Base-by-base conservation (phyloP, 2,797 vertebrate species). In the Bradypus variegatus region DNA sequence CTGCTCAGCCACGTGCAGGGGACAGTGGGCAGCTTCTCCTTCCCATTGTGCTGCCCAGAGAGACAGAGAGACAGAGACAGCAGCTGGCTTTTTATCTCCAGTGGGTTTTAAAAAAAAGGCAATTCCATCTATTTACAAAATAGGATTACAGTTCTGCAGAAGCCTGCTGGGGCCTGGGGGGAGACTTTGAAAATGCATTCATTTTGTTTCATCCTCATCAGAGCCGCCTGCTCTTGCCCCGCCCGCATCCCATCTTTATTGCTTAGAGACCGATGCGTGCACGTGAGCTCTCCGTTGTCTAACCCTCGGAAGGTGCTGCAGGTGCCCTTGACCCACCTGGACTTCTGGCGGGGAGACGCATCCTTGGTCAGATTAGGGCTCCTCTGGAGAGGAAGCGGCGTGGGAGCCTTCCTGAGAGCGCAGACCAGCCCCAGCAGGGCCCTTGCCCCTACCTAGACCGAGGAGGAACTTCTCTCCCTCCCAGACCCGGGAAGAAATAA, bases 101-200 rank as follows among this genome's bases (percentile, higher is more conserved):
- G 76, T 62, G 83, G 88, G 87, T 91, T 90, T 10, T 18, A 27
- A 80, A 25, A 79, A 50, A 41, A 86, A 84, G 65, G 60, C 86
- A 92, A 94, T 79, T 91, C 80, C 73, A 87, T 95, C 94, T 95
- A 94, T 96, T 94, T 95, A 96, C 92, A 96, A 96, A 94, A 96
- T 91, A 95, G 88, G 88, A 80, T 96, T 96, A 90, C 81, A 88
- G 88, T 82, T 95, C 94, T 96, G 84, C 95, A 92, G 96, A 94
- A 81, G 0, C 90, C 92, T 95, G 94, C 96, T 6, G 0, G 21
- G n/a, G 94, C 96, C 96, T 92, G 93, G 21, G 89, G 97, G 95
- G 41, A 92, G 95, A 95, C 96, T 97, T 95, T 91, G 95, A 96
- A 96, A 93, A 48, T 80, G 91, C 88, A 80, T 94, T 93, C n/a